phyloP scores from a whole-genome alignment of 2,797 vertebrate genomes.

The Falco peregrinus region DNA sequence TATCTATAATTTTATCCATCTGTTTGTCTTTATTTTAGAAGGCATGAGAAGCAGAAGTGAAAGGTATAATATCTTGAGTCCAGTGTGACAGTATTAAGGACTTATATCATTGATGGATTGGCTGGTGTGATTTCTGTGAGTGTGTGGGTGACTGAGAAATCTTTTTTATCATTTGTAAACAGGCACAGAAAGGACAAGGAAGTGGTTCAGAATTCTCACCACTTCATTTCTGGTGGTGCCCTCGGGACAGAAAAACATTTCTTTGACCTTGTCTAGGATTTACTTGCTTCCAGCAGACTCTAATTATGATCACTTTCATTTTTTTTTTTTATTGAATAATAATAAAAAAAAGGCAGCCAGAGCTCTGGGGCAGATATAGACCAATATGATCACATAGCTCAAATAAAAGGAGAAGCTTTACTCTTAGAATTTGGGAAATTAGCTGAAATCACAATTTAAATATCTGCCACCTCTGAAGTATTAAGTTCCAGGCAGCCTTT shows the following conservation, averaged over 20 bases:
- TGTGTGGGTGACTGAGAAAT: not conserved
- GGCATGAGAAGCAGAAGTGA: not conserved
- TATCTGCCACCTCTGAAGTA: not conserved
- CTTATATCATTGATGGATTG: not conserved
- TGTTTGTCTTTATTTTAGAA: conserved; percentile 10
- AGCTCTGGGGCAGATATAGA: not conserved
- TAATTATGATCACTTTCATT: conserved; percentile 5
- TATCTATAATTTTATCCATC: conserved; percentile 19
- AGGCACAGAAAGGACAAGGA: not conserved
- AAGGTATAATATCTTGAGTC: not conserved
- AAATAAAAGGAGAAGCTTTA: not conserved
- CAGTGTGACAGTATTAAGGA: not conserved
- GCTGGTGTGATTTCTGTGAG: not conserved
- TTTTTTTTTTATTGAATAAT: not conserved
- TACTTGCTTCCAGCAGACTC: not conserved
- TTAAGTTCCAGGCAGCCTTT: not conserved
- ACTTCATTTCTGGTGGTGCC: not conserved
- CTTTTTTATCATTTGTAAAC: conserved; percentile 15
- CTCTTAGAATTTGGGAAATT: not conserved
- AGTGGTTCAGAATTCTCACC: not conserved
- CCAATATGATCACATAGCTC: not conserved
- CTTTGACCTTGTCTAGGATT: conserved; percentile 47
- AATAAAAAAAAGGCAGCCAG: not conserved
- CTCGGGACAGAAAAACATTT: not conserved
- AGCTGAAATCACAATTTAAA: not conserved